Percentiles rank a stretch among this genome's conserved stretches.
These are phyloP conservation scores for Coregonus sp. DNA, from an alignment of 2,797 vertebrate species.

Conservation along the genomic window DNA sequence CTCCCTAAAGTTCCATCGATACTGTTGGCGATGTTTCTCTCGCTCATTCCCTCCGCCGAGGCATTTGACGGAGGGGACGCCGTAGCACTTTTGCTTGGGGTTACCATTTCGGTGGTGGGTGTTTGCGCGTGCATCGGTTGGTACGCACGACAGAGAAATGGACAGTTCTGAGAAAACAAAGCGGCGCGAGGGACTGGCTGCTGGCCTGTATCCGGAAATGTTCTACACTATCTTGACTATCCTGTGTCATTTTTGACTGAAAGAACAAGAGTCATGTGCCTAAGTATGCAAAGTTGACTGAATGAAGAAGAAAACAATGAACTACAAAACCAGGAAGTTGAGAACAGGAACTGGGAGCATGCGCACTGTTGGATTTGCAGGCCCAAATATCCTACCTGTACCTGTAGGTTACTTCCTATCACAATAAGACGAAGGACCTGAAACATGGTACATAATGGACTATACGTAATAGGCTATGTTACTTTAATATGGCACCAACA, in stretches of 20 bases:
- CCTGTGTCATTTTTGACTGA: background rate
- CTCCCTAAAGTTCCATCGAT: slow-evolving; percentile 38
- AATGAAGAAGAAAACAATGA: background rate
- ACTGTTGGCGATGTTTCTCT: slow-evolving; percentile 63
- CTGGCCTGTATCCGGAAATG: slow-evolving; percentile 32
- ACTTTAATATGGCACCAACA: background rate
- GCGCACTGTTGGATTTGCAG: background rate
- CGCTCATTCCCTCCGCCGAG: slow-evolving; percentile 74
- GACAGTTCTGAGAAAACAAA: slow-evolving; percentile 70
- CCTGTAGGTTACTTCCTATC: background rate
- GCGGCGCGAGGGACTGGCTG: background rate
- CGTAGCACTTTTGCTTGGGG: slow-evolving; percentile 82
- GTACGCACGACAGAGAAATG: slow-evolving; percentile 86
- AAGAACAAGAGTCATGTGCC: slow-evolving; percentile 53
- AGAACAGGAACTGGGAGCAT: background rate
- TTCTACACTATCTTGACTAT: background rate
- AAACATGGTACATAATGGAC: background rate
- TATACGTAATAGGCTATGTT: background rate
- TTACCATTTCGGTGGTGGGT: slow-evolving; percentile 78
- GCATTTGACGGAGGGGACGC: slow-evolving; percentile 88
- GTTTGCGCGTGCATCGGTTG: slow-evolving; percentile 90
- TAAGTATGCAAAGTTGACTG: background rate
- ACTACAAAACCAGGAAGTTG: slow-evolving; percentile 1
- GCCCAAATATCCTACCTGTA: too few species aligned
- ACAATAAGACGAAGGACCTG: background rate